These are phyloP conservation scores for Cyclura pinguis DNA, from an alignment of 2,797 vertebrate genomes.

Conservation along the genomic window DNA sequence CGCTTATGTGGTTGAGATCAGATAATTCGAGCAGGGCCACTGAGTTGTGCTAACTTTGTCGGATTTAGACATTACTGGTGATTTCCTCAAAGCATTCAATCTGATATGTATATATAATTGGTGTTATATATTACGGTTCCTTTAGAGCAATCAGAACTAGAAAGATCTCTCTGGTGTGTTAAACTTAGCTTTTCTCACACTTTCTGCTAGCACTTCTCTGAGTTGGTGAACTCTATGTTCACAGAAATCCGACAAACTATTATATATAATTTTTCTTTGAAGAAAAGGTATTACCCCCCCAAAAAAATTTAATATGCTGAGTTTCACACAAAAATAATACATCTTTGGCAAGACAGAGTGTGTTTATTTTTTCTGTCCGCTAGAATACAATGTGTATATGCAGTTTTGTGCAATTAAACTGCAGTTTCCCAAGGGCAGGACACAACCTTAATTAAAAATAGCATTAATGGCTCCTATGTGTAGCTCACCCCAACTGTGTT, in stretches of 20 bases:
- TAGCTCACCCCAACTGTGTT: slow-evolving; percentile 27
- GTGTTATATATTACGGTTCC: background rate
- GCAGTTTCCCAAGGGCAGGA: background rate
- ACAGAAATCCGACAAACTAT: background rate
- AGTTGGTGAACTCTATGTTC: background rate
- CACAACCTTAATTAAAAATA: slow-evolving; percentile 42
- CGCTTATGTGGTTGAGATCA: background rate
- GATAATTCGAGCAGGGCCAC: background rate
- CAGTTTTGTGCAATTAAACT: background rate
- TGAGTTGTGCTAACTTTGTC: background rate
- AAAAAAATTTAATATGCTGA: background rate
- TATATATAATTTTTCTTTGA: background rate
- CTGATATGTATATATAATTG: background rate
- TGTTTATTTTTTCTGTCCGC: background rate
- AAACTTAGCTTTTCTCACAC: background rate
- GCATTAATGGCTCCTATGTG: background rate
- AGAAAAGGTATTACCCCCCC: background rate
- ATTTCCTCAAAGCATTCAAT: background rate
- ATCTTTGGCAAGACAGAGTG: background rate
- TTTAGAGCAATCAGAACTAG: background rate
- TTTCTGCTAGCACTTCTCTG: background rate
- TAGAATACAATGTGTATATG: background rate
- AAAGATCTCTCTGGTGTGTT: background rate
- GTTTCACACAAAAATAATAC: background rate
- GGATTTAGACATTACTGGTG: background rate